A percentile compares a stretch with the other conserved stretches of the same genome.
Conservation (phyloP, 2,113 vertebrate species). For the Setophaga petechia region DNA sequence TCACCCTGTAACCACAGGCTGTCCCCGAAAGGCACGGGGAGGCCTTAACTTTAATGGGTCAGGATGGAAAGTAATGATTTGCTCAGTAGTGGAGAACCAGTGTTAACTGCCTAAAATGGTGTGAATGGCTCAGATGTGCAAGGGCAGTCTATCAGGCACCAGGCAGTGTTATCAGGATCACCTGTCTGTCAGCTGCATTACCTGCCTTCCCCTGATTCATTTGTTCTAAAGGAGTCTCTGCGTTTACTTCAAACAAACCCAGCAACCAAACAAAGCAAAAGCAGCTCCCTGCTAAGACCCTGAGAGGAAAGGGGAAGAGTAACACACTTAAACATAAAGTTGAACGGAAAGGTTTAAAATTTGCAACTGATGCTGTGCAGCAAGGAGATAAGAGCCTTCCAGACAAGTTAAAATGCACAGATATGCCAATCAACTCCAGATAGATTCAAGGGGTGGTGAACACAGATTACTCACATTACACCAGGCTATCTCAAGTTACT, state of each 20-base stretch:
- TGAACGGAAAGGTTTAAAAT: constrained; percentile 58
- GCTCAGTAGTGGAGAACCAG: constrained; percentile 28
- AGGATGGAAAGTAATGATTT: constrained; percentile 40
- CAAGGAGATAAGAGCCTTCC: constrained; percentile 56
- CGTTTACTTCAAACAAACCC: constrained; percentile 53
- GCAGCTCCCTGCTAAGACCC: not conserved
- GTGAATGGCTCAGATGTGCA: constrained; percentile 58
- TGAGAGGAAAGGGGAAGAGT: constrained; percentile 7
- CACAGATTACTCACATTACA: constrained; percentile 37
- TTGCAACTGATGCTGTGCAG: constrained; percentile 36
- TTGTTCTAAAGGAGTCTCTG: constrained; percentile 6
- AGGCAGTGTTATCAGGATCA: constrained; percentile 61
- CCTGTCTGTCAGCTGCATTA: constrained; percentile 54
- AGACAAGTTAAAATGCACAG: constrained; percentile 53
- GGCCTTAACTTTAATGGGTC: constrained; percentile 50
- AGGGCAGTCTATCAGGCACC: constrained; percentile 62
- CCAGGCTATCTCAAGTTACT: constrained; percentile 53
- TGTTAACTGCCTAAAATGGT: constrained; percentile 40
- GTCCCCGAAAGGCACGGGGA: constrained; percentile 6
- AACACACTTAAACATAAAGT: constrained; percentile 55
- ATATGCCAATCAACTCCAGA: constrained; percentile 56
- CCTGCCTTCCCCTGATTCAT: not conserved
- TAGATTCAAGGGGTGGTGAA: constrained; percentile 46
- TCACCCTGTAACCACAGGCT: constrained; percentile 26
- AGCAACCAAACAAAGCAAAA: constrained; percentile 16